Conservation (phyloP, 2,113 vertebrate genomes). For the Sminthopsis crassicaudata region DNA sequence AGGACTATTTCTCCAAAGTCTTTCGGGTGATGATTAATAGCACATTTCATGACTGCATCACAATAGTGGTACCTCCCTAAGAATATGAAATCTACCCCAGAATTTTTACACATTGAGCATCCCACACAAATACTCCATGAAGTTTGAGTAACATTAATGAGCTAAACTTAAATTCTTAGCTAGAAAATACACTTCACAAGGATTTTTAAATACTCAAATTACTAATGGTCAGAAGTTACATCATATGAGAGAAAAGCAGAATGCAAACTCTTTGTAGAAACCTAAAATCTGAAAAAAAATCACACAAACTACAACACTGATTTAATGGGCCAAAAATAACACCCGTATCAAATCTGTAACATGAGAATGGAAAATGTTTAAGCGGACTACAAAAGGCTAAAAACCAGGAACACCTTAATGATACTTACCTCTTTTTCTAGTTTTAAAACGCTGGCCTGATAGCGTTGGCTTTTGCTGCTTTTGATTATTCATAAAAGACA, state of each 20-base stretch:
- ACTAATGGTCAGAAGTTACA: neutral
- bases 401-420: neutral
- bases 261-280: conserved; percentile 5
- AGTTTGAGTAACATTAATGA: neutral
- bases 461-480: conserved; percentile 99
- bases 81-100: neutral
- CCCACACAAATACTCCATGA: neutral
- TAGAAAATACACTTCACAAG: conserved; percentile 13
- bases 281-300: neutral
- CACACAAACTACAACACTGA: neutral
- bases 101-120: neutral
- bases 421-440: conserved; percentile 96
- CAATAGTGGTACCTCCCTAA: neutral
- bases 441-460: conserved; percentile 99
- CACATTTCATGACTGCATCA: neutral
- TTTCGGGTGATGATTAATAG: neutral
- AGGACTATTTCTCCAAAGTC: neutral
- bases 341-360: neutral
- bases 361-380: conserved; percentile 7
- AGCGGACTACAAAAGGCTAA: neutral
- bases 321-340: neutral
- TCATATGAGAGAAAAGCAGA: conserved; percentile 23
- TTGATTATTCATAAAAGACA: conserved; percentile 99
- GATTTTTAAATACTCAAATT: neutral
- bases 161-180: conserved; percentile 16